Evolutionary conservation across 2,113 vertebrate species (phyloP).

Genomic region (Corythornis cristatus): DNA sequence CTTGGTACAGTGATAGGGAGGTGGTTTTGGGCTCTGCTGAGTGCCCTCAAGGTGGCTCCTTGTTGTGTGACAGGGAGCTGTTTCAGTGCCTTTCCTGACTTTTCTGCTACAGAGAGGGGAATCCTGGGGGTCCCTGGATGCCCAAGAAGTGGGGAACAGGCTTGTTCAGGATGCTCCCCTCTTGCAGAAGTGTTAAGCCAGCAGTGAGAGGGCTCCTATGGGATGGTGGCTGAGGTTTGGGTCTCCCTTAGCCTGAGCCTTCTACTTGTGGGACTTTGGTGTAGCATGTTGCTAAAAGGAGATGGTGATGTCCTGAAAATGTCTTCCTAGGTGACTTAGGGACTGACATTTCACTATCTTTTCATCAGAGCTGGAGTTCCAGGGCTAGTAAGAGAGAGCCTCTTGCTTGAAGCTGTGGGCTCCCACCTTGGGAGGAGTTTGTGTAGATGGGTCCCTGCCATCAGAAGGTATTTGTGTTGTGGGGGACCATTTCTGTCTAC

Average conservation of each 20-base stretch:
- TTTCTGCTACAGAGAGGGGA: background rate
- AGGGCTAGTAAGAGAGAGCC: background rate
- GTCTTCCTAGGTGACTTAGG: background rate
- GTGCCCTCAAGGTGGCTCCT: rapidly evolving
- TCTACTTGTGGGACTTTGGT: background rate
- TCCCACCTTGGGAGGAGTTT: background rate
- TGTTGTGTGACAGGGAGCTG: background rate
- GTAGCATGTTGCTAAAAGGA: background rate
- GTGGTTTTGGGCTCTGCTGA: background rate
- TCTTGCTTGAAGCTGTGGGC: background rate
- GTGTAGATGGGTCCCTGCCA: rapidly evolving
- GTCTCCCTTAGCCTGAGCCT: background rate
- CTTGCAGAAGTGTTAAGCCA: background rate
- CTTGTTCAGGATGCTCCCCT: background rate
- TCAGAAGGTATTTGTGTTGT: background rate
- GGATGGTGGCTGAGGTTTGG: rapidly evolving
- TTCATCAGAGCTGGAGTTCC: background rate
- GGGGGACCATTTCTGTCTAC: background rate
- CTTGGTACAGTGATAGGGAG: background rate
- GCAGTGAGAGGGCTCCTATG: rapidly evolving
- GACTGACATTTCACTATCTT: background rate
- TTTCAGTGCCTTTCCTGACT: background rate
- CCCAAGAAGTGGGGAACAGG: background rate
- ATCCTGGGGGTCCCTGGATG: background rate
- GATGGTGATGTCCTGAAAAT: background rate